Base-by-base conservation (phyloP, 2,113 vertebrate species). In the Rhinoptilus africanus region DNA sequence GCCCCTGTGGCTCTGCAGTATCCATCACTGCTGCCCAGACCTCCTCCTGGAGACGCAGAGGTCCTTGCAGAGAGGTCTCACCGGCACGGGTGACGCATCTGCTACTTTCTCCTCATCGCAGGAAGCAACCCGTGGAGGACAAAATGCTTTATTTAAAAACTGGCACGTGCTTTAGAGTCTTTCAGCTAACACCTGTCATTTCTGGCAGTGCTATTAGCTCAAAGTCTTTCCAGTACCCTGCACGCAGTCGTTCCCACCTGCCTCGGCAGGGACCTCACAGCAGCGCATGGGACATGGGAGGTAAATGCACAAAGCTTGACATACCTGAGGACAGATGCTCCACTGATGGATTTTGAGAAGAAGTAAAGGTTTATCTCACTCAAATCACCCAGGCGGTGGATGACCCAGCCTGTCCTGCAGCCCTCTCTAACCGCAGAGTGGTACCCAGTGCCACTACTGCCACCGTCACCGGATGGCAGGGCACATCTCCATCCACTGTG, bases 151-250 rank as follows among this genome's bases (percentile, higher is more conserved):
- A n/a, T 81, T 93, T 82, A 47, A 94, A 71, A 93, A 35, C 34
- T 64, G 53, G n/a, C 53, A 35, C 10, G 1, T 4, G 14, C 27
- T 77, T 92, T 73, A 19, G n/a, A 48, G 56, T 17, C 85, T 79
- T 92, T 92, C 51, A 73, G 48, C 50, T 21, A 86, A n/a, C 54
- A 75, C 54, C 81, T 89, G 93, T 10, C 39, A 23, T 45, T 85
- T 63, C 72, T 81, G 78, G 48, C 88, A 54, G 26, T 23, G 43
- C 77, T 88, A 81, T 89, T 73, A 89, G 37, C 62, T 47, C 37
- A 9, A 43, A 60, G 9, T 12, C 64, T 93, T 35, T 24, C 16
- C 48, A 74, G 50, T 27, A 23, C 41, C 54, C 51, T 89, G 63
- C 75, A 47, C 2, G 1, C n/a, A 54, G 34, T 19, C 6, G 0